Evolutionary conservation across 2,888 invertebrate species (phyloP).

Genomic region (Clivina fossor): DNA sequence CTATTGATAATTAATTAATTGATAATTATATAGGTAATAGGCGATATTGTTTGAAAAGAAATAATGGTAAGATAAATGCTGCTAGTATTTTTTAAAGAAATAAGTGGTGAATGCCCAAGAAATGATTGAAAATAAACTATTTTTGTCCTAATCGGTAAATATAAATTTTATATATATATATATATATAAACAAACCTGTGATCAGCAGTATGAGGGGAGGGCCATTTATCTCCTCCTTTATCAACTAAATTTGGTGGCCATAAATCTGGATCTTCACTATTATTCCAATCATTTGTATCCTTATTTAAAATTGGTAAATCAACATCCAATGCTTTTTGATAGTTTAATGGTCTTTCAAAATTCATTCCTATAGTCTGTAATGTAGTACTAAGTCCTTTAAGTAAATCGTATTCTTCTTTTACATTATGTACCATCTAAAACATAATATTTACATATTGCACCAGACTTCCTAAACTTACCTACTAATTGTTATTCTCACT

Average conservation of each 20-base stretch:
- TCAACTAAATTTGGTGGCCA: conserved; percentile 68
- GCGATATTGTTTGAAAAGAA: background rate
- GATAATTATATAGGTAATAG: background rate
- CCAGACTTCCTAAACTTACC: background rate
- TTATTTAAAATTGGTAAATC: conserved; percentile 75
- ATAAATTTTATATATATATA: background rate
- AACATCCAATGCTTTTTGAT: conserved; percentile 47
- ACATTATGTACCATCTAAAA: conserved; percentile 52
- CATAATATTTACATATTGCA: conserved; percentile 8
- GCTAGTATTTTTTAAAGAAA: background rate
- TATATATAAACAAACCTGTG: background rate
- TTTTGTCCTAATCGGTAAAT: background rate
- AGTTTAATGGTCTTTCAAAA: conserved; percentile 55
- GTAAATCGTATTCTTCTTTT: conserved; percentile 84
- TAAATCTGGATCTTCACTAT: conserved; percentile 60
- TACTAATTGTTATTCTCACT: conserved; percentile 56
- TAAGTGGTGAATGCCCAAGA: background rate
- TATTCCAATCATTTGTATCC: conserved; percentile 10
- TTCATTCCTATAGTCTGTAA: conserved; percentile 76
- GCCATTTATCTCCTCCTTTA: conserved; percentile 16
- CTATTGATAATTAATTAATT: conserved; percentile 1
- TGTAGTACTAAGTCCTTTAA: conserved; percentile 79
- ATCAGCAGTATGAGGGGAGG: conserved; percentile 10
- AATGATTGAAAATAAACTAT: background rate
- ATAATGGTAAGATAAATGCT: background rate